A percentile compares a stretch with the other conserved stretches of the same genome.
phyloP scores from a whole-genome alignment of 2,113 vertebrate species.

The Lamprotornis superbus region DNA sequence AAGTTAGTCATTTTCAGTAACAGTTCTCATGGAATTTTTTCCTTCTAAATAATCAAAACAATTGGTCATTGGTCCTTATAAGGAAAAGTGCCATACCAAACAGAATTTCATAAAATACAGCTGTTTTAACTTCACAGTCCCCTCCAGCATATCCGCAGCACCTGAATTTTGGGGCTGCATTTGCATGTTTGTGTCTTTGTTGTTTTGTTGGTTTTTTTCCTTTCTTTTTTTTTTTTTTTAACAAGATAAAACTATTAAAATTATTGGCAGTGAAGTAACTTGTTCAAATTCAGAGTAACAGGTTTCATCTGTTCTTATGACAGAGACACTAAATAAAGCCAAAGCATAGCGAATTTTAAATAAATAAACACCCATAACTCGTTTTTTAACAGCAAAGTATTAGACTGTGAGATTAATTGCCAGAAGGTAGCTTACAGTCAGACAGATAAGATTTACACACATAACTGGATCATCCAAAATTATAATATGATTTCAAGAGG shows the following conservation, averaged over 20 bases:
- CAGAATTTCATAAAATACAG: conserved; percentile 49
- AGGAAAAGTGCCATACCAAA: conserved; percentile 41
- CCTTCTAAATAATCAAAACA: conserved; percentile 70
- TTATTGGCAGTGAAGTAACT: not conserved
- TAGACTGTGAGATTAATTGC: not conserved
- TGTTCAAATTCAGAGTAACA: not conserved
- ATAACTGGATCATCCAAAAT: not conserved
- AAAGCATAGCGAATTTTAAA: not conserved
- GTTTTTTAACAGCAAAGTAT: not conserved
- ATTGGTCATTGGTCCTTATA: conserved; percentile 64
- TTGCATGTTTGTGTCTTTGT: not conserved
- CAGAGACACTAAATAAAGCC: not conserved
- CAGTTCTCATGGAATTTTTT: conserved; percentile 61
- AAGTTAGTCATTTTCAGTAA: conserved; percentile 65
- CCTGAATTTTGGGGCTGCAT: not conserved
- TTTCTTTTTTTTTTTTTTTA: not conserved
- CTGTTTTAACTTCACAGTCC: conserved; percentile 3
- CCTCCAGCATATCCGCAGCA: not conserved
- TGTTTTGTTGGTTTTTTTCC: not conserved
- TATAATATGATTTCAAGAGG: not conserved
- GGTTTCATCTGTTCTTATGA: not conserved
- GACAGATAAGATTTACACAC: not conserved
- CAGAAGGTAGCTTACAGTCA: not conserved
- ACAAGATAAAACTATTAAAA: not conserved
- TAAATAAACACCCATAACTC: not conserved